Conservation (phyloP, 2,113 vertebrate genomes). For the Ammodytes marinus region DNA sequence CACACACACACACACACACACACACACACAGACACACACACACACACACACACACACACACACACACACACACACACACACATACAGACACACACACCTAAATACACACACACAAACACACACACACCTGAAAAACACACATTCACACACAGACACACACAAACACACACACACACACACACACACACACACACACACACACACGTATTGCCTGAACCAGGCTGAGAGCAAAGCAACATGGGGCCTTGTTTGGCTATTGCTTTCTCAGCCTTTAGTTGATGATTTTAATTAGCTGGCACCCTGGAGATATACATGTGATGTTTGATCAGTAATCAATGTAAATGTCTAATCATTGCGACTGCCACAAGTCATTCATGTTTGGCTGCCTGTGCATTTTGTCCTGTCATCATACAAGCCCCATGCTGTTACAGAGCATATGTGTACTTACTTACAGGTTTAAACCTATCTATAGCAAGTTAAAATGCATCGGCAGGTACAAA, state of each 20-base stretch:
- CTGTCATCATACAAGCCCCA: not conserved
- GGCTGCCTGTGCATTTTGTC: not conserved
- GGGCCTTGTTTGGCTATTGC: not conserved
- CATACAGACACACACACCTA: too few species aligned
- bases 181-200: not conserved
- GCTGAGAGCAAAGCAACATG: not conserved
- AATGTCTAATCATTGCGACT: slow-evolving; percentile 22
- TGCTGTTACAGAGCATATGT: not conserved
- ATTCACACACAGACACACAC: too few species aligned
- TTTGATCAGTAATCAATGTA: slow-evolving; percentile 37
- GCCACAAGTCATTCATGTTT: slow-evolving; percentile 1
- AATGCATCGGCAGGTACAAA: too few species aligned
- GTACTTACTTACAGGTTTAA: not conserved
- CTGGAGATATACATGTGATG: slow-evolving; percentile 12
- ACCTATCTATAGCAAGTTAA: not conserved
- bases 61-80: too few species aligned
- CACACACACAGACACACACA: too few species aligned
- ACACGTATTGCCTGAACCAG: too few species aligned
- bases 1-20: too few species aligned
- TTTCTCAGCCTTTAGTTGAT: slow-evolving; percentile 25
- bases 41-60: too few species aligned
- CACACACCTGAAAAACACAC: too few species aligned
- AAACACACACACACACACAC: too few species aligned
- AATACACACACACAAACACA: too few species aligned
- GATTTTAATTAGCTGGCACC: slow-evolving; percentile 21